Evolutionary conservation across 1,140 invertebrate genomes (phyloP), one percentile per base, ranked within the genome.

Genomic region (Hermetia illucens): DNA sequence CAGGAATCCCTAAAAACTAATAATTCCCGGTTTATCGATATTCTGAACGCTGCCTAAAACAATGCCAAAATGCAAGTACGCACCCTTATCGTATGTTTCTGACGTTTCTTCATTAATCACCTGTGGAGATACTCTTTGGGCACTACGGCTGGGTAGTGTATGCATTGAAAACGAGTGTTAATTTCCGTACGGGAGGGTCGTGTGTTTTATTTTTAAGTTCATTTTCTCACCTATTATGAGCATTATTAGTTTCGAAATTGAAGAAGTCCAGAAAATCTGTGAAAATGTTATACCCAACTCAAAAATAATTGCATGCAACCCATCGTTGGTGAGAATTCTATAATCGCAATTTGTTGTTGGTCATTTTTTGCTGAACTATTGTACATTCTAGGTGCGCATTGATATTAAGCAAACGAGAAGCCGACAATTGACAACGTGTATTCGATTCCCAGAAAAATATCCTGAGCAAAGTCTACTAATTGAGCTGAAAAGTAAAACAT

Each of bases 401-500:
- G 72, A 78, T 65, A 77, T 82, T 53, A 70, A 74, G 47, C 66
- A 65, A 47, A 72, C 71, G 32, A 55, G 64, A 24, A 71, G 70
- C 44, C 80, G 79, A 46, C 64, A 71, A 36, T 51, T 84, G 27
- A 64, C 71, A 10, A 65, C 69, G 30, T 77, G 75, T 45, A 63
- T 82, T 16, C 74, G 79, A 47, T 83, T 82, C 55, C 69, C 77
- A 4, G 44, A 61, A 6, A 56, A 69, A 22, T 83, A 83, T 53
- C 75, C 77, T 3, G 41, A 51, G 5, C 44, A 50, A 1, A 55
- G 66, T 1, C 46, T 82, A 3, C 51, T 83, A 10, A 57, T 81
- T n/a, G 79, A 84, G 60, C 53, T 85, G 1, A 82, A 80, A 49
- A 81, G 77, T 45, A 80, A 78, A 58, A 72, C 71, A 24, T 54